Base-by-base conservation (phyloP, 2,888 invertebrate species). In the Drosophila setosimentum region DNA sequence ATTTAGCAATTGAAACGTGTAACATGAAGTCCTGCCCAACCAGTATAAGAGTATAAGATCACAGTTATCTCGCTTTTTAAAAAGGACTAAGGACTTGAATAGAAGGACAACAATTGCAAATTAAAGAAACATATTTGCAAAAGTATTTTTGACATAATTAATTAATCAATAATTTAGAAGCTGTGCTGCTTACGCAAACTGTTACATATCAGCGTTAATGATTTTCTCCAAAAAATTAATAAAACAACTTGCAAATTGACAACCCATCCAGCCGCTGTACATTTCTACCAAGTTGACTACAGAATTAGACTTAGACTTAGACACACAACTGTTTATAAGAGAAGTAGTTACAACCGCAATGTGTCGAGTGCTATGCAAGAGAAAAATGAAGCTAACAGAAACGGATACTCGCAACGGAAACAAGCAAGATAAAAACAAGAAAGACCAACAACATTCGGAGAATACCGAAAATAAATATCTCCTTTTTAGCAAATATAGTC, bases 281-380 rank as follows among this genome's bases (percentile, higher is more conserved):
- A 61, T 24, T 48, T 62, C 65, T 71, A 75, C 66, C 54, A 79
- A 69, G 21, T 66, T 54, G 55, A 54, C 58, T 58, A 82, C 69
- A 59, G 49, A 51, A 16, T 24, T 45, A 45, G 55, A 55, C 51
- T 35, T 35, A 35, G 35, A 18, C 35, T 58, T 78, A 53, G 49
- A 66, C 66, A 75, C 67, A 67, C 64, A 75, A 78, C 64, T 82
- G 72, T 67, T 35, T 66, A 80, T 67, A 68, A 61, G 73, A 70
- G 66, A 68, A 66, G 64, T 68, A 61, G 66, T 55, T 72, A 82
- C 68, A 71, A 75, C 68, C 68, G 78, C 78, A 77, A 68, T 49
- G 40, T 55, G 40, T 76, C 35, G 62, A 66, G 87, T 80, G 78
- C 74, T 68, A 74, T 32, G 70, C 83, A 83, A 81, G 62, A 59